These are phyloP conservation scores for Phthorimaea operculella DNA, from an alignment of 1,140 invertebrate genomes.

Conservation along the genomic window DNA sequence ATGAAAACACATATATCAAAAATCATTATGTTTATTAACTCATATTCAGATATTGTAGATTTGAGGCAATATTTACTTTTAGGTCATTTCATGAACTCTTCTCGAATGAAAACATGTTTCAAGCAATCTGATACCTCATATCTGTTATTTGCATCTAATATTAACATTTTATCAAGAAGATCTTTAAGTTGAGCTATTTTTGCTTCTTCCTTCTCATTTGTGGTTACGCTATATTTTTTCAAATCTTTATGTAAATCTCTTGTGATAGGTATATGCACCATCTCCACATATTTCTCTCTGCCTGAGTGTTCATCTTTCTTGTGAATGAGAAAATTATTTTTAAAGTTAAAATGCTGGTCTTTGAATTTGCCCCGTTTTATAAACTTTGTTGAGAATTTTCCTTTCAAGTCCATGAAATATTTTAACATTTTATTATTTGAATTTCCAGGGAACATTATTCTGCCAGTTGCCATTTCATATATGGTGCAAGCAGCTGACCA, in stretches of 20 bases:
- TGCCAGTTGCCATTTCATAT: conserved; percentile 97
- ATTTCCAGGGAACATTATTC: conserved; percentile 97
- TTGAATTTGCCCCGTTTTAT: conserved; percentile 94
- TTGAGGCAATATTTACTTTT: not conserved
- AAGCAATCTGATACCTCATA: conserved; percentile 92
- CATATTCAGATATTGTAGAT: not conserved
- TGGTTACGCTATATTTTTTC: conserved; percentile 80
- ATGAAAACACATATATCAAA: not conserved
- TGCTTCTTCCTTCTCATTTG: conserved; percentile 85
- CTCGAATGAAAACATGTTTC: conserved; percentile 96
- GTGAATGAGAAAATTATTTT: conserved; percentile 96
- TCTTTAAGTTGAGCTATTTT: conserved; percentile 94
- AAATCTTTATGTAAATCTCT: conserved; percentile 89
- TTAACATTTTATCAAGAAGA: conserved; percentile 91
- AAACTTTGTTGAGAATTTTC: conserved; percentile 94
- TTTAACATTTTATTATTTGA: conserved; percentile 99
- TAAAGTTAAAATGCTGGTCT: conserved; percentile 96
- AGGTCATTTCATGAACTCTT: conserved; percentile 76
- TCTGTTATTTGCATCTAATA: conserved; percentile 92
- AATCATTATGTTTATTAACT: not conserved
- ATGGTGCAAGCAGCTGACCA: conserved; percentile 99
- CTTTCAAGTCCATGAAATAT: conserved; percentile 98
- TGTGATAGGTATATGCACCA: conserved; percentile 84
- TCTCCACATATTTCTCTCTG: conserved; percentile 92
- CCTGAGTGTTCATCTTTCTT: conserved; percentile 98